phyloP scores from a whole-genome alignment of 2,797 vertebrate genomes.

The Manis crassicaudata region DNA sequence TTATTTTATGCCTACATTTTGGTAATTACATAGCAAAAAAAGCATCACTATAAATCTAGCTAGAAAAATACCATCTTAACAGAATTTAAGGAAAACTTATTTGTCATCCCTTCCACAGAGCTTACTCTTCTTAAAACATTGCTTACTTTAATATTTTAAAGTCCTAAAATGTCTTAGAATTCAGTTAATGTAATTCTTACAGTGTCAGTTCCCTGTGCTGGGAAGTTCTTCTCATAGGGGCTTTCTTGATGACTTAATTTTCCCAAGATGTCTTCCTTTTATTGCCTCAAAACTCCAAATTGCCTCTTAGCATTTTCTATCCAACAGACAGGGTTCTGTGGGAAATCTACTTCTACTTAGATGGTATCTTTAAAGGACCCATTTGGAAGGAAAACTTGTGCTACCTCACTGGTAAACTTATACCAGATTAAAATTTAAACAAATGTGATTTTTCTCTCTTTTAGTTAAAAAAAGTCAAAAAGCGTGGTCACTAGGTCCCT shows the following conservation, averaged over 20 bases:
- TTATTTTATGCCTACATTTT: slow-evolving; percentile 29
- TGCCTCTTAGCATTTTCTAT: background rate
- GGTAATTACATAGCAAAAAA: background rate
- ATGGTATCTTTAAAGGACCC: background rate
- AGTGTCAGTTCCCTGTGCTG: background rate
- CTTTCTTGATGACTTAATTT: background rate
- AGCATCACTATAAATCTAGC: background rate
- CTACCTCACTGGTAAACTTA: background rate
- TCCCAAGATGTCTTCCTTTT: background rate
- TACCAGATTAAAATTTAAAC: background rate
- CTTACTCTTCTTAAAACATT: background rate
- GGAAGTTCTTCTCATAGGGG: background rate
- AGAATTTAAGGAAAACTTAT: background rate
- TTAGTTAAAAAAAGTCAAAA: slow-evolving; percentile 7
- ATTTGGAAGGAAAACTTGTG: background rate
- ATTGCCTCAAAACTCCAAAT: background rate
- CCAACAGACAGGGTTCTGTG: background rate
- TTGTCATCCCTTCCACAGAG: background rate
- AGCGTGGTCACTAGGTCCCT: background rate
- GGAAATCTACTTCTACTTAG: background rate
- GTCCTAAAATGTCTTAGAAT: background rate
- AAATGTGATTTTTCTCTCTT: background rate
- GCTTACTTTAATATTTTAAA: background rate
- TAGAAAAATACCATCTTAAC: background rate
- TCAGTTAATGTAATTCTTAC: background rate